Percentiles rank a stretch among this genome's conserved stretches.
phyloP scores from a whole-genome alignment of 2,888 invertebrate species.

The Meteorus cinctellus region DNA sequence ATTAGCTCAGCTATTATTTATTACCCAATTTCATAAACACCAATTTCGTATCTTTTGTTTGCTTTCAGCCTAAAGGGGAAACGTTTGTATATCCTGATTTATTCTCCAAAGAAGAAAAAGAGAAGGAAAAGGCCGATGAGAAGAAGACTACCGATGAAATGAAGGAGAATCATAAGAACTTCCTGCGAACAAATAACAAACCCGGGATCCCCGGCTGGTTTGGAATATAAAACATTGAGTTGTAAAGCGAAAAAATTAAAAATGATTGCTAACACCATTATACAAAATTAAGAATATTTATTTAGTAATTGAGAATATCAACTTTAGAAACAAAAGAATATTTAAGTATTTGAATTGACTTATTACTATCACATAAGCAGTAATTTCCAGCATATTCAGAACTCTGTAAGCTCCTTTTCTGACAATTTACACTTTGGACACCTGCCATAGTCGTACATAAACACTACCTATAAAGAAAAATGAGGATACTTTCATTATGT shows the following conservation, averaged over 20 bases:
- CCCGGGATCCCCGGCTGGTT: constrained; percentile 88
- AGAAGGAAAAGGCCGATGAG: constrained; percentile 76
- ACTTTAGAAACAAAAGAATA: neutral
- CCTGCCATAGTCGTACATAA: constrained; percentile 18
- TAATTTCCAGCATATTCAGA: neutral
- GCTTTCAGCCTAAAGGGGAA: constrained; percentile 81
- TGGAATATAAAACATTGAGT: constrained; percentile 75
- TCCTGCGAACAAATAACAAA: constrained; percentile 80
- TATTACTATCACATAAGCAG: too few relatives aligned
- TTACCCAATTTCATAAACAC: constrained; percentile 16
- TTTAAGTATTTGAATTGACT: neutral
- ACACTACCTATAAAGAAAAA: constrained; percentile 26
- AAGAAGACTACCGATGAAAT: constrained; percentile 78
- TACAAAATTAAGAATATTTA: neutral
- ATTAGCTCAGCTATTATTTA: neutral
- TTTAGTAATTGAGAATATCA: neutral
- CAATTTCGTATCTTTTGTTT: constrained; percentile 7
- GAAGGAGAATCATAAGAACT: constrained; percentile 78
- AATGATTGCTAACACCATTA: constrained; percentile 27
- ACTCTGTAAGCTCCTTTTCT: neutral
- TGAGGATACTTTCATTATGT: too few relatives aligned
- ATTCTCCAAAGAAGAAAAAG: constrained; percentile 74
- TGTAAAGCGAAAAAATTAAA: constrained; percentile 28
- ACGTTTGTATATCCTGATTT: constrained; percentile 87
- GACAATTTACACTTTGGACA: constrained; percentile 25